Evolutionary conservation across 2,113 vertebrate genomes (phyloP).

Genomic region (Clupea harengus): DNA sequence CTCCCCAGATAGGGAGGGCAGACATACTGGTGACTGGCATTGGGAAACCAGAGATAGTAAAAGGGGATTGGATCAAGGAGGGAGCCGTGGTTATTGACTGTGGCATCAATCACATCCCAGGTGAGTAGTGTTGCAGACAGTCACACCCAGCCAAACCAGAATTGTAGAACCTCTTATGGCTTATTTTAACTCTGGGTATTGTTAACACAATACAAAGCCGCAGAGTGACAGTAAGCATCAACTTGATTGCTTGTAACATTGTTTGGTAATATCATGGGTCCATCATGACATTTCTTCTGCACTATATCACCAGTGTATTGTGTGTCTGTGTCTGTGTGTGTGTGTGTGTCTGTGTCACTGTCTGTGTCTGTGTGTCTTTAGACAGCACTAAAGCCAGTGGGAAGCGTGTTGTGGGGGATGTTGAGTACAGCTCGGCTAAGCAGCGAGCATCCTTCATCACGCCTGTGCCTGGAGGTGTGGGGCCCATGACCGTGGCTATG

Average conservation of each 20-base stretch:
- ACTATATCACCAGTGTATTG: neutral
- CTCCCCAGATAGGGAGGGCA: slow-evolving; percentile 77
- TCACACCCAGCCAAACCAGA: neutral
- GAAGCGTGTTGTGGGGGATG: slow-evolving; percentile 89
- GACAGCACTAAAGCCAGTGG: slow-evolving; percentile 84
- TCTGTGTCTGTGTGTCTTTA: slow-evolving; percentile 52
- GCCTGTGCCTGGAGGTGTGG: slow-evolving; percentile 94
- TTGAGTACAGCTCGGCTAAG: slow-evolving; percentile 81
- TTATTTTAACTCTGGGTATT: no score
- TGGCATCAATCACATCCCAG: slow-evolving; percentile 92
- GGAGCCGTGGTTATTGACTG: slow-evolving; percentile 96
- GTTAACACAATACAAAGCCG: no score
- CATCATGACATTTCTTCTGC: neutral
- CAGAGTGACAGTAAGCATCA: no score
- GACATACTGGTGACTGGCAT: slow-evolving; percentile 95
- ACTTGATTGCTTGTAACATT: no score
- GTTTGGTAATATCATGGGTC: no score
- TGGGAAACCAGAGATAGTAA: slow-evolving; percentile 93
- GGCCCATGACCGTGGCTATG: slow-evolving; percentile 99
- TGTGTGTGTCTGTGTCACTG: no score
- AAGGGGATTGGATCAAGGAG: slow-evolving; percentile 95
- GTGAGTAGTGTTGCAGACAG: slow-evolving; percentile 58
- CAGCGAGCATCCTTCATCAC: slow-evolving; percentile 90
- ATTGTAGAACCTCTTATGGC: no score
- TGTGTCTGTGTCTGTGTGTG: neutral